Conservation (phyloP, 2,797 vertebrate genomes). For the Nasua narica region DNA sequence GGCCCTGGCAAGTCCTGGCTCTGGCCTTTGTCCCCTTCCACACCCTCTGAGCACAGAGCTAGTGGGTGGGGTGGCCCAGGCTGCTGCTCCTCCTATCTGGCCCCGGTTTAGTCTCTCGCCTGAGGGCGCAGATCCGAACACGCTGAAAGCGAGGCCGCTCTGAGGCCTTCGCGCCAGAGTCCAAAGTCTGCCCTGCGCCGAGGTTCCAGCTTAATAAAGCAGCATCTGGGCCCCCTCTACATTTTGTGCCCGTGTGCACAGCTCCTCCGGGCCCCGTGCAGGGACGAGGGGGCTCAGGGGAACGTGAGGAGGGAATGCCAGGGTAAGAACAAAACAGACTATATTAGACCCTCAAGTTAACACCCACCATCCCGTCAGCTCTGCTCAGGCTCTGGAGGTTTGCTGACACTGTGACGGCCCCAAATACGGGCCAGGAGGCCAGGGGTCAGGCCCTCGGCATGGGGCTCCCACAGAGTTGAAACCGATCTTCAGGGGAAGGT, state of each 20-base stretch:
- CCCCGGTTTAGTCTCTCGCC: no score
- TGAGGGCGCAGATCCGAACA: background rate
- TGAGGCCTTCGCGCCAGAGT: background rate
- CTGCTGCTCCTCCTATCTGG: background rate
- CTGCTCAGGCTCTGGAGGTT: rapidly evolving
- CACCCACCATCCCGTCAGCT: background rate
- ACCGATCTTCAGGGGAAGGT: background rate
- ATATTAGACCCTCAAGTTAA: background rate
- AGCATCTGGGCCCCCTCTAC: background rate
- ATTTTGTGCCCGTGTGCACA: rapidly evolving
- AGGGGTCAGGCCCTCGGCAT: background rate
- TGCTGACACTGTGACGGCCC: background rate
- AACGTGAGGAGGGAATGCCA: rapidly evolving
- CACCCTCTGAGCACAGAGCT: no score
- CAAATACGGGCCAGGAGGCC: background rate
- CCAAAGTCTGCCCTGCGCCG: background rate
- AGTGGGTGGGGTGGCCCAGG: rapidly evolving
- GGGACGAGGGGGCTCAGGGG: rapidly evolving
- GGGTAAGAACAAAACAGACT: background rate
- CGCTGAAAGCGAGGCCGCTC: background rate
- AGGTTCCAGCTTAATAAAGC: background rate
- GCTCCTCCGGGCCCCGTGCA: rapidly evolving
- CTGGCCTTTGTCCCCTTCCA: background rate
- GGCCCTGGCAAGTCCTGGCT: background rate
- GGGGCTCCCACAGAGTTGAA: background rate